These are phyloP conservation scores for Eudasyphora cyanicolor DNA, from an alignment of 2,888 invertebrate genomes.

Conservation along the genomic window DNA sequence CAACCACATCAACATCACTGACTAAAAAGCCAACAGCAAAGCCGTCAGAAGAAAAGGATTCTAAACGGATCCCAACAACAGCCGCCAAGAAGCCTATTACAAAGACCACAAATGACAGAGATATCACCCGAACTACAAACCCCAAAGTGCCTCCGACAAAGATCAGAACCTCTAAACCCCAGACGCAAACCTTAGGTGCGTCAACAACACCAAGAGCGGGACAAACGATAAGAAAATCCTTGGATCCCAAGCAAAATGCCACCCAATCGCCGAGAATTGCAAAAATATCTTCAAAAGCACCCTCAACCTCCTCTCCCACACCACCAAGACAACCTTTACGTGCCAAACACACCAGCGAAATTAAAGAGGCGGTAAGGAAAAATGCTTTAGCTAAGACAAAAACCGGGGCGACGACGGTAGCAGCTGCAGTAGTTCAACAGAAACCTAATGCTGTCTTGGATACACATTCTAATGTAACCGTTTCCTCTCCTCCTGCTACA, in stretches of 20 bases:
- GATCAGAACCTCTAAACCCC: not conserved
- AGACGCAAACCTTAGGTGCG: not conserved
- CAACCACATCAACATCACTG: not conserved
- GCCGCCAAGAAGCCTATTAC: not conserved
- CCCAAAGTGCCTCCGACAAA: not conserved
- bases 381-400: constrained; percentile 33
- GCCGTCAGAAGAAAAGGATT: no score
- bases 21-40: not conserved
- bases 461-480: constrained; percentile 78
- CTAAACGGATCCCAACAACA: no score
- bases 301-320: not conserved
- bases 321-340: constrained; percentile 46
- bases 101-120: constrained; percentile 14
- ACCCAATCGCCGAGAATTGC: not conserved
- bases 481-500: constrained; percentile 77
- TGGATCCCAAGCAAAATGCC: not conserved
- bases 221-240: not conserved
- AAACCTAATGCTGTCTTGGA: constrained; percentile 77
- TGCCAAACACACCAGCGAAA: constrained; percentile 63
- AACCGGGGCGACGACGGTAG: constrained; percentile 22
- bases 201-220: not conserved
- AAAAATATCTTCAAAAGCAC: not conserved
- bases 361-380: constrained; percentile 41
- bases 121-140: not conserved
- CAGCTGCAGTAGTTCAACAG: no score